Evolutionary conservation across 2,888 invertebrate species (phyloP), one percentile per base, ranked within the genome.

Genomic region (Drosophila histrio): DNA sequence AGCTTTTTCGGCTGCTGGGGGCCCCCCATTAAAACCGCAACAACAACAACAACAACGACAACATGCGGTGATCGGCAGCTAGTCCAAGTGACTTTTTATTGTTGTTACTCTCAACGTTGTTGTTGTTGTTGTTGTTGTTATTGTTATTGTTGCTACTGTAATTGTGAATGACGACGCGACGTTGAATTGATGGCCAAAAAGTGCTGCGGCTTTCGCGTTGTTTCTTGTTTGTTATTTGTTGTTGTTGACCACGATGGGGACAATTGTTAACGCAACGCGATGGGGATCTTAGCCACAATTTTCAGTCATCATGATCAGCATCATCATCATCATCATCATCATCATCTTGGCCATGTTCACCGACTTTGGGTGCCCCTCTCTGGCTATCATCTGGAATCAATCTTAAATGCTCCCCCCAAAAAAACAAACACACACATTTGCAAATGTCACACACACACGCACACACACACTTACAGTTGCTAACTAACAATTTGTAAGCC

Each of bases 51-150:
- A 24, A 53, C 70, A 62, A 69, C 67, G 75, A 70, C 70, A 61
- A 79, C 78, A 77, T 77, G 84, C 72, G 75, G 75, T 62, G 84
- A 80, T 82, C 75, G 72, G 69, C 73, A 64, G 69, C 73, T 73
- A 68, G 69, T 69, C 69, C 73, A 69, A 74, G 69, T 64, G 43
- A 58, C 49, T 60, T 64, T 59, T 67, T 67, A 49, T 59, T 68
- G 49, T 73, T 63, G 49, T 49, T 39, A 44, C 21, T 39, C 32
- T 47, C 21, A 19, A 22, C 43, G 21, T 43, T 63, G 30, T 38
- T 44, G 28, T 38, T 50, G 34, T 7, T 44, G 9, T 22, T 49
- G 17, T 24, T 47, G 17, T 38, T 63, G 30, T 24, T 38, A 22
- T 38, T 44, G 47, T n/a, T 43, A 9, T 22, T 46, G 17, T 22